Conservation (phyloP, 2,888 invertebrate genomes). For the Sisyra terminalis region DNA sequence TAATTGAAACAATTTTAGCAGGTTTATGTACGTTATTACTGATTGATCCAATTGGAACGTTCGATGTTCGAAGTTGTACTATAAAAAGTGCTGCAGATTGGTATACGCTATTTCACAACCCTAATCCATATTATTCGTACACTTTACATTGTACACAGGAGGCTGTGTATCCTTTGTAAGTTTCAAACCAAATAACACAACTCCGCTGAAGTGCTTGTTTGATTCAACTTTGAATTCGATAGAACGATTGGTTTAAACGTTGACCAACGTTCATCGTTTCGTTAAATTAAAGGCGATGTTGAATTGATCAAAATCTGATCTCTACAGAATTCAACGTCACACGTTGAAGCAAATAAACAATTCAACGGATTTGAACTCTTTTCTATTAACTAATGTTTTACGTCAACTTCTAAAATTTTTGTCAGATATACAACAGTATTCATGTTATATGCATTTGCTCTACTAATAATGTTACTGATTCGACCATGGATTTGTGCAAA, state of each 20-base stretch:
- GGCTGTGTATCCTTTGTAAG: constrained; percentile 93
- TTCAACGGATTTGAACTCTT: no score
- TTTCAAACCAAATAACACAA: constrained; percentile 17
- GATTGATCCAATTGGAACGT: constrained; percentile 65
- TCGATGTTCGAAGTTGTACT: constrained; percentile 61
- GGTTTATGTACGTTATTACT: constrained; percentile 60
- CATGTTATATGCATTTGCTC: constrained; percentile 71
- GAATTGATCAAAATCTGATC: no score
- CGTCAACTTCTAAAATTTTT: no score
- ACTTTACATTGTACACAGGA: constrained; percentile 92
- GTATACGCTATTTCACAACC: constrained; percentile 93
- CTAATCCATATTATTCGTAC: constrained; percentile 77
- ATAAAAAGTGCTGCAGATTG: constrained; percentile 78
- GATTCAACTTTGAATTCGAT: no score
- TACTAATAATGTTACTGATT: constrained; percentile 61
- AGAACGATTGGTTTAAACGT: no score
- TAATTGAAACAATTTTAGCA: constrained; percentile 63
- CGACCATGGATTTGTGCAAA: constrained; percentile 57
- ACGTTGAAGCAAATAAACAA: no score
- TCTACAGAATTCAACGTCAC: no score
- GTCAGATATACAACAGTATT: constrained; percentile 90
- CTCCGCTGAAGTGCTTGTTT: no score
- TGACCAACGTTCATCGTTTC: no score
- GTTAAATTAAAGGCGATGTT: no score
- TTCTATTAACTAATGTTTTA: no score